phyloP scores from a whole-genome alignment of 2,113 vertebrate genomes.

The Xenus cinereus region DNA sequence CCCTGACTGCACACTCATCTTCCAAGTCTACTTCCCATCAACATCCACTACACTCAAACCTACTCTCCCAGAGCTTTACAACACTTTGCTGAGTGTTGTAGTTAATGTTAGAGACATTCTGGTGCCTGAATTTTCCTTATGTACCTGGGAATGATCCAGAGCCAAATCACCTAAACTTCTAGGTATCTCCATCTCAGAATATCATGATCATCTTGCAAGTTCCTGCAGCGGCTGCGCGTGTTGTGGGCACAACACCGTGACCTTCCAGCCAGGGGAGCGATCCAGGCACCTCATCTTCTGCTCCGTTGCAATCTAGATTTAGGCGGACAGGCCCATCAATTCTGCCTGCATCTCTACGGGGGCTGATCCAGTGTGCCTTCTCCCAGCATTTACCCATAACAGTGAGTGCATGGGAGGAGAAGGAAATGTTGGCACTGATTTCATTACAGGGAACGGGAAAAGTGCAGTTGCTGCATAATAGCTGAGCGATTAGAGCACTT shows the following conservation, averaged over 20 bases:
- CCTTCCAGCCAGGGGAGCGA: fast-evolving
- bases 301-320: not conserved
- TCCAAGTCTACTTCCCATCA: not conserved
- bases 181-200: not conserved
- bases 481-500: not conserved
- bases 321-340: not conserved
- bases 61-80: not conserved
- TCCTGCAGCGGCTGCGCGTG: not conserved
- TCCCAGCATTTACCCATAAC: not conserved
- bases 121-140: not conserved
- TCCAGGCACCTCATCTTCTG: fast-evolving
- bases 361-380: fast-evolving
- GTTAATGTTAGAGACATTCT: not conserved
- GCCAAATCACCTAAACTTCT: not conserved
- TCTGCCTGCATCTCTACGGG: not conserved
- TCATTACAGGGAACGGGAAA: not conserved
- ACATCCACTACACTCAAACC: not conserved
- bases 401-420: not conserved
- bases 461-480: not conserved
- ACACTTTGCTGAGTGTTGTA: not conserved
- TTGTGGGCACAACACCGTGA: not conserved
- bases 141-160: not conserved
- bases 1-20: not conserved
- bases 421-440: not conserved
- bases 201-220: not conserved